Percentiles rank a stretch among this genome's conserved stretches.
phyloP scores from a whole-genome alignment of 1,140 invertebrate species.

The Drosophila mojavensis region DNA sequence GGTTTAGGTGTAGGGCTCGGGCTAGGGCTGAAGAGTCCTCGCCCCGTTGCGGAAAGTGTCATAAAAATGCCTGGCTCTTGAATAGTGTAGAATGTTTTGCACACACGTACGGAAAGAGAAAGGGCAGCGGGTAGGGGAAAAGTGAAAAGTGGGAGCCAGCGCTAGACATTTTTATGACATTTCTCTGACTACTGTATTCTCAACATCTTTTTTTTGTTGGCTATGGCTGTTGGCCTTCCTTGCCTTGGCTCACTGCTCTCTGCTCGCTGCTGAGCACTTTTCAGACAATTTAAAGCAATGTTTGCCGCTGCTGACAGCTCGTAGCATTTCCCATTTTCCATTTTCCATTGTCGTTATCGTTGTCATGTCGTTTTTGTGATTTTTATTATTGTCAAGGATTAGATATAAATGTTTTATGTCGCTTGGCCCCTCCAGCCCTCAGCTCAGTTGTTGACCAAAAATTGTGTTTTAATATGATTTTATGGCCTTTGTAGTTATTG shows the following conservation, averaged over 20 bases:
- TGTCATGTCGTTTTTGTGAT: slow-evolving; percentile 73
- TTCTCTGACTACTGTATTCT: slow-evolving; percentile 71
- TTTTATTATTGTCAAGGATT: slow-evolving; percentile 84
- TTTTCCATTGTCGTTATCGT: slow-evolving; percentile 55
- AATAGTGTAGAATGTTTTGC: slow-evolving; percentile 58
- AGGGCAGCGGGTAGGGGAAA: slow-evolving; percentile 11
- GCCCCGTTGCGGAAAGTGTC: slow-evolving; percentile 66
- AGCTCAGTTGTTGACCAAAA: slow-evolving; percentile 52
- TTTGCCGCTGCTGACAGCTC: slow-evolving; percentile 64
- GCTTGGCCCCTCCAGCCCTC: not conserved
- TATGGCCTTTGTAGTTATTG: slow-evolving; percentile 63
- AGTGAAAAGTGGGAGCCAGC: slow-evolving; percentile 22
- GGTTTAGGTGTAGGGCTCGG: slow-evolving; percentile 14
- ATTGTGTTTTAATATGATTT: slow-evolving; percentile 83
- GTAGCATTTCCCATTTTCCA: slow-evolving; percentile 54
- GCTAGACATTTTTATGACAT: slow-evolving; percentile 75
- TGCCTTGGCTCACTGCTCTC: not conserved
- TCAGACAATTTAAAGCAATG: slow-evolving; percentile 77
- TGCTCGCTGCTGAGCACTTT: slow-evolving; percentile 60
- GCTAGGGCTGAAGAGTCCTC: slow-evolving; percentile 16
- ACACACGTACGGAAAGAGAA: slow-evolving; percentile 55
- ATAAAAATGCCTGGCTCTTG: slow-evolving; percentile 66
- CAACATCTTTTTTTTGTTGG: slow-evolving; percentile 43
- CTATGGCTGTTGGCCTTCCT: slow-evolving; percentile 11
- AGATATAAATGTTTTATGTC: slow-evolving; percentile 82